Evolutionary conservation across 35 echinoderm and acorn worm species (phyloP), one percentile per base, ranked within the genome.

Genomic region (Holothuria glaberrima): DNA sequence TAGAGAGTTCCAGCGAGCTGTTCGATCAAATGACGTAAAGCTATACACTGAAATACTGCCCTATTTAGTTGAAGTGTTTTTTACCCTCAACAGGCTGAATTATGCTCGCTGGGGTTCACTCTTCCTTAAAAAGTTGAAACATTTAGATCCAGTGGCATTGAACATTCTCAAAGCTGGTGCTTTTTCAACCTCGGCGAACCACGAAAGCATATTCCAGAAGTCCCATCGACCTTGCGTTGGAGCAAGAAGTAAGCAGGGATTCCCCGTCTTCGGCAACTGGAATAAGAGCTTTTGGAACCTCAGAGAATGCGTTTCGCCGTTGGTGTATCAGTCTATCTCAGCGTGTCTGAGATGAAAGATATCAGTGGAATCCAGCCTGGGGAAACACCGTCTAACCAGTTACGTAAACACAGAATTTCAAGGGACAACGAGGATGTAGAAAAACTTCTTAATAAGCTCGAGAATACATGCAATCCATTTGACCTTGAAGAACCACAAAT

Each of bases 341-440:
- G n/a, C n/a, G n/a, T n/a, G n/a, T n/a, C n/a, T n/a, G n/a, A n/a
- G n/a, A n/a, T n/a, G n/a, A n/a, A n/a, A n/a, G n/a, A n/a, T n/a
- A n/a, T n/a, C n/a, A n/a, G n/a, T n/a, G n/a, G n/a, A n/a, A n/a
- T 9, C 75, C 65, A 61, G 75, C 9, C 46, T 54, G 89, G 20
- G 76, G 83, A 5, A 91, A 66, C 72, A 48, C 89, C 89, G 38
- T 75, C 75, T 52, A 91, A 82, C 22, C 89, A 91, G 76, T 83
- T 91, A 82, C 36, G 75, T 68, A 91, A 22, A 45, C 35, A 14
- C 38, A 81, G 89, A 30, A 56, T 91, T 35, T 57, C 67, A 59
- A 82, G 89, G 25, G 89, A 91, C 89, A 91, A 91, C 60, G 69
- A 35, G 63, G 89, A 91, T 91, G 89, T 48, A 67, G 61, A 69